Percentiles rank a stretch among this genome's conserved stretches.
These are phyloP conservation scores for Platycheirus rosarum DNA, from an alignment of 2,888 invertebrate genomes.

Conservation along the genomic window DNA sequence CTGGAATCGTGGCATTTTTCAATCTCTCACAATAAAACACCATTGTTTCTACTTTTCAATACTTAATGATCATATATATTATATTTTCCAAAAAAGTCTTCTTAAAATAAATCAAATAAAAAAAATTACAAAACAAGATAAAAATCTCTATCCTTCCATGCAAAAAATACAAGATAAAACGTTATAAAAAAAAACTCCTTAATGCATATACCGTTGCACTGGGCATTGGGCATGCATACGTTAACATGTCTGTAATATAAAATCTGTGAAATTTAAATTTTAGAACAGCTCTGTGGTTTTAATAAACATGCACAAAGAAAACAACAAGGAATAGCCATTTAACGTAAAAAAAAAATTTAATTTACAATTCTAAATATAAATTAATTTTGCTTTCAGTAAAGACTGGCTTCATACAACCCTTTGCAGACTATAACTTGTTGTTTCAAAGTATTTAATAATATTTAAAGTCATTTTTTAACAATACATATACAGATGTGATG, in stretches of 20 bases:
- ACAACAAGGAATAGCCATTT: constrained; percentile 24
- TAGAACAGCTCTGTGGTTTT: constrained; percentile 27
- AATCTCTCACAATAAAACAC: no score
- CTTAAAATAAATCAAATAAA: constrained; percentile 32
- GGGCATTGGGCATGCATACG: neutral
- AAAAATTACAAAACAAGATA: constrained; percentile 19
- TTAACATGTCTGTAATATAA: constrained; percentile 46
- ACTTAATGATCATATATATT: constrained; percentile 54
- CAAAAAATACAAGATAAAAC: constrained; percentile 28
- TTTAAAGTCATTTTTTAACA: constrained; percentile 29
- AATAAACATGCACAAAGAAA: constrained; percentile 15
- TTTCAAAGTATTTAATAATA: constrained; percentile 1
- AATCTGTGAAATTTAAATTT: constrained; percentile 33
- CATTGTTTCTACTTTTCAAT: constrained; percentile 39
- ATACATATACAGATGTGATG: constrained; percentile 29
- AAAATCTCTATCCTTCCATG: constrained; percentile 11
- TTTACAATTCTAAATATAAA: constrained; percentile 1
- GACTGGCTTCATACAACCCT: constrained; percentile 8
- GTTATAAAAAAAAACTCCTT: constrained; percentile 3
- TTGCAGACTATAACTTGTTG: constrained; percentile 22
- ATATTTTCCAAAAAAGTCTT: constrained; percentile 40
- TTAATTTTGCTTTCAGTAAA: constrained; percentile 1
- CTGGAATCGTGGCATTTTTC: no score
- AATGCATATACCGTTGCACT: neutral
- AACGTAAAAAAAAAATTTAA: neutral